Evolutionary conservation across 2,888 invertebrate genomes (phyloP), one percentile per base, ranked within the genome.

Genomic region (Ctena decussata): DNA sequence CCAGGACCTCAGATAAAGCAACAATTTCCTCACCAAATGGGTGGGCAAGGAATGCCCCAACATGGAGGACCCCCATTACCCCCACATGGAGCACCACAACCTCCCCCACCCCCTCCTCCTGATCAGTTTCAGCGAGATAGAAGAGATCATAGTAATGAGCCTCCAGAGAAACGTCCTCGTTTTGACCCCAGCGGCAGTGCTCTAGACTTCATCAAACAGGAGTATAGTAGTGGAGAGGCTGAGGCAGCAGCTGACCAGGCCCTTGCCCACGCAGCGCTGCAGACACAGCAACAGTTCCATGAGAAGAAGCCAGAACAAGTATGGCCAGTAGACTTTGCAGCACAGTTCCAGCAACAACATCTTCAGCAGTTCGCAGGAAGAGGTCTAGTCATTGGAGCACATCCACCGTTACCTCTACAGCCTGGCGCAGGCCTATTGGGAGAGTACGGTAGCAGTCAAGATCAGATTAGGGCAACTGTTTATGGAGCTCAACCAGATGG

Each of bases 131-230:
- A 69, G 82, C 69, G 49, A 74, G 81, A 80, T 53, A 74, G 79
- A 41, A 80, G 81, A 32, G 84, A 84, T 69, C 75, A 85, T 70
- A 84, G 70, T 37, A 77, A 84, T 65, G 93, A 92, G 76, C 92
- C 93, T 24, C 77, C 91, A 69, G 89, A 90, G 71, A 94, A 94
- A 82, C 84, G 93, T 70, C 84, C 76, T 8, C 86, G 92, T 72
- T 90, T 87, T 82, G 93, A 93, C 72, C 85, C 89, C 27, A 69
- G 46, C 32, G 89, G 89, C 39, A 94, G 94, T 86, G 95, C 94
- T 41, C 91, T 95, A 24, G 95, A 95, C 78, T 92, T 94, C 77
- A 92, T 95, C 24, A 95, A 95, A 82, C 94, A 94, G 82, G 94
- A 95, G 83, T 95, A 94, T 84, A 93, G 91, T 84, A 82, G 77